Evolutionary conservation across 2,113 vertebrate genomes (phyloP).

Genomic region (Pantherophis guttatus): DNA sequence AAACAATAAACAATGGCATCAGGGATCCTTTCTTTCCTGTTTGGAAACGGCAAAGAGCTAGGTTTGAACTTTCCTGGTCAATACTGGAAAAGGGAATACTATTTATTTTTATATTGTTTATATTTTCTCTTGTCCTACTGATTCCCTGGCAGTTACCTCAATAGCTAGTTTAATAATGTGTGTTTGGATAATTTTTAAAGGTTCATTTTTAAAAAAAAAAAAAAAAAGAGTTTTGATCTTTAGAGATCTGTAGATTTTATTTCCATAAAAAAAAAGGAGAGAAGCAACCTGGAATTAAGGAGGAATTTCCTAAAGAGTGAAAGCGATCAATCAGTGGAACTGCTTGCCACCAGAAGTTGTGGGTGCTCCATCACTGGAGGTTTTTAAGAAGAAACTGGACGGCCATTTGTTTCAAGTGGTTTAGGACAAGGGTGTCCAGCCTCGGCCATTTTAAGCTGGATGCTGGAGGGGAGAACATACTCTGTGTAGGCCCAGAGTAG

Average conservation of each 20-base stretch:
- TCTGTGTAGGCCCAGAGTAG: slow-evolving; percentile 31
- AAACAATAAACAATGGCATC: slow-evolving; percentile 40
- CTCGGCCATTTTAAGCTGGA: neutral
- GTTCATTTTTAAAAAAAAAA: slow-evolving; percentile 69
- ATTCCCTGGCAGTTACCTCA: slow-evolving; percentile 79
- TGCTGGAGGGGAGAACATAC: slow-evolving; percentile 39
- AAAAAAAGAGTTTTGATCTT: slow-evolving; percentile 76
- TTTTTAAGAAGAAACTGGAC: too few species aligned
- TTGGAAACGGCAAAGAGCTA: slow-evolving; percentile 60
- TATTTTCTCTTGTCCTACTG: slow-evolving; percentile 80
- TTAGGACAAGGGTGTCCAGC: too few species aligned
- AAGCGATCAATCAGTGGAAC: too few species aligned
- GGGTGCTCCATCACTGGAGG: too few species aligned
- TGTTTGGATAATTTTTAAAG: slow-evolving; percentile 74
- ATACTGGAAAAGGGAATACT: slow-evolving; percentile 75
- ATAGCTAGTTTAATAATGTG: slow-evolving; percentile 75
- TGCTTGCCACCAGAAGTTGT: too few species aligned
- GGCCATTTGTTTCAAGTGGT: too few species aligned
- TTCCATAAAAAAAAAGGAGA: slow-evolving; percentile 66
- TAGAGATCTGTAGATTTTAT: slow-evolving; percentile 81
- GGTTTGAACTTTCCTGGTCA: slow-evolving; percentile 69
- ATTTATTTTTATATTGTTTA: slow-evolving; percentile 84
- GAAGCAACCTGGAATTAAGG: too few species aligned
- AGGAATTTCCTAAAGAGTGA: too few species aligned
- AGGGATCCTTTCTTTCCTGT: slow-evolving; percentile 60